A percentile compares a stretch with the other conserved stretches of the same genome.
Evolutionary conservation across 2,888 invertebrate species (phyloP).

Genomic region (Ganaspis brasiliensis): DNA sequence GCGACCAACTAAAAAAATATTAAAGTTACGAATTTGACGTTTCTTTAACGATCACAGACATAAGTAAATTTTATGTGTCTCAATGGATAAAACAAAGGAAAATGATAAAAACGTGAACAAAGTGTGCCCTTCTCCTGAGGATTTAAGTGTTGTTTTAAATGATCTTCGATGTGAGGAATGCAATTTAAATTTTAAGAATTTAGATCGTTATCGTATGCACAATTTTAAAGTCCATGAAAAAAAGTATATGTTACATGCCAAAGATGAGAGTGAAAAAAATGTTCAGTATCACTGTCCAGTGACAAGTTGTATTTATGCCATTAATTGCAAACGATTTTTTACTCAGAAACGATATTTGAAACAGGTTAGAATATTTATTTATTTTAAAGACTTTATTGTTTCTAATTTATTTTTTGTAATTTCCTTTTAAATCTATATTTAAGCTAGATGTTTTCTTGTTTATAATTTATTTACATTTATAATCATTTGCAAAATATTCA

Average conservation of each 20-base stretch:
- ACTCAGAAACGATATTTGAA: constrained; percentile 78
- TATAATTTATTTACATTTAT: background rate
- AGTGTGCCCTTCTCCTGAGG: constrained; percentile 74
- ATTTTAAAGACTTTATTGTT: constrained; percentile 14
- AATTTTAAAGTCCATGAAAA: constrained; percentile 76
- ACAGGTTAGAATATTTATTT: constrained; percentile 71
- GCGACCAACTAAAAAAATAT: background rate
- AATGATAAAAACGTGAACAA: constrained; percentile 64
- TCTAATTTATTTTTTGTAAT: constrained; percentile 2
- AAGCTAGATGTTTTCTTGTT: too few species aligned
- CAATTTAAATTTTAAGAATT: constrained; percentile 73
- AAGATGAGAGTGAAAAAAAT: constrained; percentile 65
- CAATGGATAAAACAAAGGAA: constrained; percentile 45
- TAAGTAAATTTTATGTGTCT: background rate
- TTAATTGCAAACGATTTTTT: constrained; percentile 73
- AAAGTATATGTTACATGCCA: constrained; percentile 70
- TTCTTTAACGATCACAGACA: too few species aligned
- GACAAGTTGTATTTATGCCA: constrained; percentile 74
- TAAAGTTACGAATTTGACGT: background rate
- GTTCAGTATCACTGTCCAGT: constrained; percentile 77
- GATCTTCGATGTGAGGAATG: constrained; percentile 75
- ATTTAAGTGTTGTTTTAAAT: constrained; percentile 75
- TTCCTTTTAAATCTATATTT: too few species aligned
- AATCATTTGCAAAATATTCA: constrained; percentile 22
- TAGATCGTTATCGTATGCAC: constrained; percentile 75